These are phyloP conservation scores for Percopsis omiscomaycus DNA, from an alignment of 2,797 vertebrate species.

Conservation along the genomic window DNA sequence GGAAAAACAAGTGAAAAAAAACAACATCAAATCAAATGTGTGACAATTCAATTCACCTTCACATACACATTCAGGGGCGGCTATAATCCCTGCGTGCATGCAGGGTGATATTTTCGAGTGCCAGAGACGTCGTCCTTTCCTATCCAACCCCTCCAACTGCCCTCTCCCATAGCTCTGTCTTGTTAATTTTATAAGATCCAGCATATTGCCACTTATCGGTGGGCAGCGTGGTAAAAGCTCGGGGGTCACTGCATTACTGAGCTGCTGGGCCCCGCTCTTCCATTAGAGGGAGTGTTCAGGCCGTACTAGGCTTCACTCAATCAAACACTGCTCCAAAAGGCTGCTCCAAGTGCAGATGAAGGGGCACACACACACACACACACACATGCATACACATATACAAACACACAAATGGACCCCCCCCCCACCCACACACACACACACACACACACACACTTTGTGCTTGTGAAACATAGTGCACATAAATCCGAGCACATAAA, in stretches of 20 bases:
- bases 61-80: slow-evolving; percentile 36
- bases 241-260: slow-evolving; percentile 77
- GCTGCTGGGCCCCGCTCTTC: slow-evolving; percentile 72
- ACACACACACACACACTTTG: slow-evolving; percentile 35
- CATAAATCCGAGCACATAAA: slow-evolving; percentile 68
- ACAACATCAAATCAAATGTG: slow-evolving; percentile 43
- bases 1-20: slow-evolving; percentile 40
- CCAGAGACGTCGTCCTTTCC: slow-evolving; percentile 41
- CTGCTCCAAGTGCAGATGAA: slow-evolving; percentile 64
- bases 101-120: slow-evolving; percentile 65
- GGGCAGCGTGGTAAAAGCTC: slow-evolving; percentile 74
- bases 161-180: slow-evolving; percentile 58
- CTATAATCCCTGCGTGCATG: slow-evolving; percentile 45
- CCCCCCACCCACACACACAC: slow-evolving; percentile 39
- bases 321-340: slow-evolving; percentile 61
- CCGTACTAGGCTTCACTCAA: slow-evolving; percentile 72
- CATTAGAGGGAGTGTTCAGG: slow-evolving; percentile 77
- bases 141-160: slow-evolving; percentile 25
- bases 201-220: slow-evolving; percentile 74
- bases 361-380: slow-evolving; percentile 47
- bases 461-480: slow-evolving; percentile 47
- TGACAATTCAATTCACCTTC: slow-evolving; percentile 52
- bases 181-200: slow-evolving; percentile 80
- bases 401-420: slow-evolving; percentile 5
- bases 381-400: slow-evolving; percentile 31